Evolutionary conservation across 2,888 invertebrate species (phyloP).

Genomic region (Cheilosia scutellata): DNA sequence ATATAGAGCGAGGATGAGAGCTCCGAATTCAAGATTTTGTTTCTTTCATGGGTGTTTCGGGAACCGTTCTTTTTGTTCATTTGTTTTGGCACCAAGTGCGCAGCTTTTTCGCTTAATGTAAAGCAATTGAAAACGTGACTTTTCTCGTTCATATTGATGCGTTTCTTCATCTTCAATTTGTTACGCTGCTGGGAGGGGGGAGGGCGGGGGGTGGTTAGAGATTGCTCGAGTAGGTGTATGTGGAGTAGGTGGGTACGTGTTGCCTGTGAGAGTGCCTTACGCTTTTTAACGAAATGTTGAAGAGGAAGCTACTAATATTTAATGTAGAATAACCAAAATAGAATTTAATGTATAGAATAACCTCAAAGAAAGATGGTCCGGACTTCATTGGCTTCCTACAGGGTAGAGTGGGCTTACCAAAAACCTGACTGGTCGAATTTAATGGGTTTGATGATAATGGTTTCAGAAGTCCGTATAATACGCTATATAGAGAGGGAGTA

Average conservation of each 20-base stretch:
- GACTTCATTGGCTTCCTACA: no score
- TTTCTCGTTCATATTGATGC: conserved; percentile 68
- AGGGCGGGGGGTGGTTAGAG: neutral
- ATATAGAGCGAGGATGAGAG: conserved; percentile 20
- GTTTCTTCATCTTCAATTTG: conserved; percentile 60
- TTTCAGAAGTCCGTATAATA: no score
- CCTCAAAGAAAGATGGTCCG: no score
- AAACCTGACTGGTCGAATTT: no score
- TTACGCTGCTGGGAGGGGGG: neutral
- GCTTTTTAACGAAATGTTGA: neutral
- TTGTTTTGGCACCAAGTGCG: conserved; percentile 69
- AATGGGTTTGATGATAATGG: no score
- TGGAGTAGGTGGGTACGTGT: conserved; percentile 12
- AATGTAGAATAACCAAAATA: neutral
- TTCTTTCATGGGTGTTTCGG: neutral
- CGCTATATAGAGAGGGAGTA: no score
- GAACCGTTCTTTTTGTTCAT: conserved; percentile 27
- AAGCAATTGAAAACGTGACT: conserved; percentile 74
- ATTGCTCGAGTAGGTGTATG: neutral
- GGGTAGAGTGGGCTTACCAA: no score
- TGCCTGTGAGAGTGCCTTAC: neutral
- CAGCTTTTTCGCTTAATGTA: conserved; percentile 66
- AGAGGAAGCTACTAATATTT: neutral
- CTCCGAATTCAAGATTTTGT: neutral
- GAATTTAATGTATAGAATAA: no score